Base-by-base conservation (phyloP, 2,888 invertebrate genomes). In the Caenorhabditis zanzibari region DNA sequence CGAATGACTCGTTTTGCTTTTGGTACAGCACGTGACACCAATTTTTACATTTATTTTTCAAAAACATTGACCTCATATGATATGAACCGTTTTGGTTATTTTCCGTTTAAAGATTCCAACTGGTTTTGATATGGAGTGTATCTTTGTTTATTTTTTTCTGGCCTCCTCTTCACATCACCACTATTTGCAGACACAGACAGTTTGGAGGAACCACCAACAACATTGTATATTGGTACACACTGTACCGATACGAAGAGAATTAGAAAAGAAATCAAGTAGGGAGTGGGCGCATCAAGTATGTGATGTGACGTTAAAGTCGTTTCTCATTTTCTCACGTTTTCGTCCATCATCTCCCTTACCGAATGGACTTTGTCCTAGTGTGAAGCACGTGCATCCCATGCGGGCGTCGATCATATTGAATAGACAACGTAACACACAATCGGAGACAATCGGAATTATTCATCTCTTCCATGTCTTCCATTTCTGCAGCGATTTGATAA, bases 301-400 rank as follows among this genome's bases (percentile, higher is more conserved):
- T 74, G 41, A 28, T 74, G 74, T 75, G 79, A 79, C 79, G 79
- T 79, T 63, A 71, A 64, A 52, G 79, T 79, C 71, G 56, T 79
- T 71, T 79, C 79, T 79, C 63, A 71, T 69, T 79, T 79, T 79
- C 79, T 71, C 79, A 79, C 79, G 63, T 79, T 79, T 77, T 54
- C 47, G 71, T 63, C 44, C 56, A 35, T 41, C 56, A 77, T 77
- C 69, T 71, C 52, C 9, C 28, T 35, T 64, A 56, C 58, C 79
- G 71, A 35, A 49, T 79, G 84, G 84, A 84, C 84, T 84, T 84
- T 84, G 84, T 77, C 84, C 83, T 66, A 64, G 22, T 32, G 41
- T 61, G 19, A 52, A 72, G 76, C 84, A 84, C 84, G 84, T 84
- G 84, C 73, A 77, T 66, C 73, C 84, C 84, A 81, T 73, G 80